Conservation (phyloP, 2,797 vertebrate species). For the Sebastes matsubarae region DNA sequence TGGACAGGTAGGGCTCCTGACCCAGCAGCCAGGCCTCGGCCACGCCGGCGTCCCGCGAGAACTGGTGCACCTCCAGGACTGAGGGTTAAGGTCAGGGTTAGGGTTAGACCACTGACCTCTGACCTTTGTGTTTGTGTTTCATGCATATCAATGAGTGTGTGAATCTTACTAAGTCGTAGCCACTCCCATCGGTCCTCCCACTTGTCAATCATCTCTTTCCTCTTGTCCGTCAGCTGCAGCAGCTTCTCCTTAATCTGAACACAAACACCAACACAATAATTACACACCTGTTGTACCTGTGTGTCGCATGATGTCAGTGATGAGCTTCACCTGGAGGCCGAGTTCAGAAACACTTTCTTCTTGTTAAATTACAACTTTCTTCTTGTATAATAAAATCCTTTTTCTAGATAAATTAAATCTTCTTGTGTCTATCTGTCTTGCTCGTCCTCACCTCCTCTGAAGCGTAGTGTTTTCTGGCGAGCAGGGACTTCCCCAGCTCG, state of each 20-base stretch:
- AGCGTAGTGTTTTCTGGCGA: slow-evolving; percentile 94
- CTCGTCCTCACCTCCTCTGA: slow-evolving; percentile 85
- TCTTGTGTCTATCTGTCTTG: too few relatives aligned
- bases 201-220: slow-evolving; percentile 99
- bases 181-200: slow-evolving; percentile 99
- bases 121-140: not conserved
- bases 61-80: slow-evolving; percentile 98
- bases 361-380: too few relatives aligned
- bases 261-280: not conserved
- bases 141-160: not conserved
- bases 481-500: slow-evolving; percentile 94
- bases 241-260: slow-evolving; percentile 94
- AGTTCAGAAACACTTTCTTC: too few relatives aligned
- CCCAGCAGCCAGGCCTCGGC: slow-evolving; percentile 95
- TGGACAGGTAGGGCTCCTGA: slow-evolving; percentile 94
- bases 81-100: not conserved
- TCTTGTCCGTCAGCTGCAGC: slow-evolving; percentile 94
- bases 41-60: slow-evolving; percentile 93
- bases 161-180: slow-evolving; percentile 93
- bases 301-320: not conserved
- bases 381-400: too few relatives aligned
- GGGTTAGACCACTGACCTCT: not conserved
- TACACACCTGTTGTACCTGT: not conserved
- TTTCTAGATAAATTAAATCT: too few relatives aligned
- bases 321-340: too few relatives aligned